Percentiles rank a stretch among this genome's conserved stretches.
Conservation (phyloP, 2,797 vertebrate species). For the Melopsittacus undulatus region DNA sequence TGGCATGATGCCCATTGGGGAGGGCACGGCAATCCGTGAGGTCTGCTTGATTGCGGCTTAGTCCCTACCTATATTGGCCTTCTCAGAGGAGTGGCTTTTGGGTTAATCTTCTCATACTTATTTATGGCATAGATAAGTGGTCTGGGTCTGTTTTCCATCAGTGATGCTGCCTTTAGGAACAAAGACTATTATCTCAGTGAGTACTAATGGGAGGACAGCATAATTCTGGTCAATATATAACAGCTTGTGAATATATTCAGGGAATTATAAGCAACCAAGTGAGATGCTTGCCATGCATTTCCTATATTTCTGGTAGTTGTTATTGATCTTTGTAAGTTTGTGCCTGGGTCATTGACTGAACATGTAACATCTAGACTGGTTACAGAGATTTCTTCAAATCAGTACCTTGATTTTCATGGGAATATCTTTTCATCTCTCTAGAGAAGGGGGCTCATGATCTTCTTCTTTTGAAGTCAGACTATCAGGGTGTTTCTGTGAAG, state of each 20-base stretch:
- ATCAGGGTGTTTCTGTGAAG: background rate
- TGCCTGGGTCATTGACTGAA: background rate
- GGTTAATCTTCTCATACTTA: background rate
- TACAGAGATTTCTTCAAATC: background rate
- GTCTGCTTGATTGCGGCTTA: background rate
- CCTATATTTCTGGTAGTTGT: background rate
- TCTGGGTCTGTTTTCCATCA: background rate
- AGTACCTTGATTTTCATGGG: background rate
- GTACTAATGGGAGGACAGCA: background rate
- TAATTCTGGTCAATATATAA: background rate
- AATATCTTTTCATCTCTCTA: background rate
- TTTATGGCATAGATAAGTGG: background rate
- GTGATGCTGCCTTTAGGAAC: background rate
- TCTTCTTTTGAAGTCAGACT: background rate
- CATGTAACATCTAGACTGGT: background rate
- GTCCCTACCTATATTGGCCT: too few species aligned
- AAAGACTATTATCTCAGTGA: background rate
- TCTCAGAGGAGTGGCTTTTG: background rate
- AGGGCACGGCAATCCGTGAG: background rate
- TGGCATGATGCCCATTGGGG: rapidly evolving
- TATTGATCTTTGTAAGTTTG: background rate
- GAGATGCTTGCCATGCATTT: background rate
- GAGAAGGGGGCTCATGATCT: background rate
- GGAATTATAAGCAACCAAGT: background rate
- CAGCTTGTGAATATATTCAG: background rate